Percentiles rank a stretch among this genome's conserved stretches.
Conservation (phyloP, 2,113 vertebrate genomes). For the Perca schrenkii region DNA sequence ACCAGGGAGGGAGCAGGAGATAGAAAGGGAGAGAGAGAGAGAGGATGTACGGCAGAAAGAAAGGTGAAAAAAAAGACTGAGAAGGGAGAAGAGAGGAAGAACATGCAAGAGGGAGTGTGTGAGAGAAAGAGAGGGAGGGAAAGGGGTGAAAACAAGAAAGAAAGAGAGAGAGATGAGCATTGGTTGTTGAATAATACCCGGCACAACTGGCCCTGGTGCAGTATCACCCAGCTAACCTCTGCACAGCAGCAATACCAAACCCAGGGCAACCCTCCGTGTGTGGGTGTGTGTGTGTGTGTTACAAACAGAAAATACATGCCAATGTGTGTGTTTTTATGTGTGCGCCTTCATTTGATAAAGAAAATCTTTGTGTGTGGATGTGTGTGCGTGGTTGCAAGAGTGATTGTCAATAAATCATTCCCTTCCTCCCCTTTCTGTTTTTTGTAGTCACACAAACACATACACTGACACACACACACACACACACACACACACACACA, state of each 20-base stretch:
- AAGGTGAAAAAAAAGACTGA: conserved; percentile 60
- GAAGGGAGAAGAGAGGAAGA: conserved; percentile 20
- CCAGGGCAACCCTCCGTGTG: conserved; percentile 12
- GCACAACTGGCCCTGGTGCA: conserved; percentile 63
- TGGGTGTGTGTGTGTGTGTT: conserved; percentile 6
- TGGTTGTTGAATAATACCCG: conserved; percentile 70
- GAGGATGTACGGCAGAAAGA: conserved; percentile 59
- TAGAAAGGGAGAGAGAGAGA: conserved; percentile 18
- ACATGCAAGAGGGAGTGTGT: not conserved
- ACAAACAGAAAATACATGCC: conserved; percentile 16
- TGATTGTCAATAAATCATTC: conserved; percentile 60
- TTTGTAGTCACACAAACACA: conserved; percentile 21
- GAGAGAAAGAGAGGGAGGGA: conserved; percentile 10
- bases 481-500: conserved; percentile 32
- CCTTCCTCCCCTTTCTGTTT: conserved; percentile 17
- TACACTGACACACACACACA: too few relatives aligned
- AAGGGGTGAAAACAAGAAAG: not conserved
- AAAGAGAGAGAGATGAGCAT: conserved; percentile 43
- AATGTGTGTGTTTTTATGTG: not conserved
- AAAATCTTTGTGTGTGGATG: conserved; percentile 36
- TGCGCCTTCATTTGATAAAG: conserved; percentile 27
- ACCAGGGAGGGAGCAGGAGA: conserved; percentile 75
- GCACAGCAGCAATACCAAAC: conserved; percentile 66
- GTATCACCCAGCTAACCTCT: conserved; percentile 68
- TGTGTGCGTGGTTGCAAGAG: conserved; percentile 12